Evolutionary conservation across 2,888 invertebrate species (phyloP), one percentile per base, ranked within the genome.

Genomic region (Eristalinus sepulchralis): DNA sequence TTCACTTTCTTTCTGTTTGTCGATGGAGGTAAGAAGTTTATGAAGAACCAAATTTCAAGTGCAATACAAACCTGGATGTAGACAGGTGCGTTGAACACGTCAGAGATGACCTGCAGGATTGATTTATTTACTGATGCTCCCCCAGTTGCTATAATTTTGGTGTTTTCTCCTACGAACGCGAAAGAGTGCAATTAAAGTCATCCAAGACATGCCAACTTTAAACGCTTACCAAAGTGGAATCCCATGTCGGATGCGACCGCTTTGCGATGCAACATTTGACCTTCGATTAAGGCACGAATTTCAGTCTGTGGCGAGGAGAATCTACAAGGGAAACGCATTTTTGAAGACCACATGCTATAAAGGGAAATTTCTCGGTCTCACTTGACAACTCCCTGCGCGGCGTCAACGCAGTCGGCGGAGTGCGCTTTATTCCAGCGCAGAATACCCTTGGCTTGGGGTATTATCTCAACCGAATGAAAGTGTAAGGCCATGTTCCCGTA

Each of bases 41-140:
- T 53, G 20, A 20, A 13, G 0, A 5, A n/a, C 13, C 20, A 2
- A 53, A 13, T 17, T 3, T 22, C 5, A 24, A 3, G 1, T 10
- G 1, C 11, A 55, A 20, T 11, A 68, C 90, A 91, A 93, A 97
- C 97, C 93, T 96, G 95, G n/a, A 95, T 94, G 91, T 97, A 98
- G 27, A 99, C 98, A 0, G 97, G 96, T 10, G 97, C 95, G 92
- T 97, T 96, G 92, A 99, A 99, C 3, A 99, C 97, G 92, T 99
- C 98, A 0, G 98, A 94, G 82, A 98, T 94, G 76, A 98, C 97
- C 94, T 99, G 98, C 62, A 98, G 93, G 86, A 99, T 95, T 0
- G 95, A 94, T 90, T 94, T 95, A 92, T 98, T 99, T 17, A 94
- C 94, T 0, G 98, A 97, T 1, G 97, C 98, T 73, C 99, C 99